These are phyloP conservation scores for Hirtodrosophila duncani DNA, from an alignment of 2,888 invertebrate genomes.

Conservation along the genomic window DNA sequence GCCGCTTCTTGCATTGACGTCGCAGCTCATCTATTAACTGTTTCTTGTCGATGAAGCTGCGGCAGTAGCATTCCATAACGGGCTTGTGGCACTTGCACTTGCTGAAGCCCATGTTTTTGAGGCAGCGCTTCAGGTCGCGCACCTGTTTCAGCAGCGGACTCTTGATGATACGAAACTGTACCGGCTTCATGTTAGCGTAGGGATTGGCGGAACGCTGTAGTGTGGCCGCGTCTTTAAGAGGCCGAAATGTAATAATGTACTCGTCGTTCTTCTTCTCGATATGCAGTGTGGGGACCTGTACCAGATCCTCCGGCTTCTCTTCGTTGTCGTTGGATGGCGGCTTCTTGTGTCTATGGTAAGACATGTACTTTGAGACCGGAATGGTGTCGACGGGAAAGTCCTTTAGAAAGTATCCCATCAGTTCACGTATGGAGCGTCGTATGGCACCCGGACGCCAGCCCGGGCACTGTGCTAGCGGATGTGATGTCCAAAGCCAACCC, in stretches of 20 bases:
- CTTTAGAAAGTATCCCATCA: conserved; percentile 75
- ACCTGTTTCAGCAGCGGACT: conserved; percentile 79
- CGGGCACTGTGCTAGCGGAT: conserved; percentile 49
- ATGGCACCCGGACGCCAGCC: conserved; percentile 77
- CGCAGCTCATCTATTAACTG: conserved; percentile 79
- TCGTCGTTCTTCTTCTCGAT: conserved; percentile 83
- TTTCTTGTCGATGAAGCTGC: conserved; percentile 77
- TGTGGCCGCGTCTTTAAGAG: conserved; percentile 82
- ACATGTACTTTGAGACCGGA: conserved; percentile 67
- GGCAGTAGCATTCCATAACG: conserved; percentile 75
- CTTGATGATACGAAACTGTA: conserved; percentile 84
- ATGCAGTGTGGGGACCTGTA: conserved; percentile 81
- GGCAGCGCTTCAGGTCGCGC: conserved; percentile 80
- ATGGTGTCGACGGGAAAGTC: conserved; percentile 75
- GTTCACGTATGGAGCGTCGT: conserved; percentile 71
- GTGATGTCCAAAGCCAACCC: conserved; percentile 84
- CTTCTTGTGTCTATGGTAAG: conserved; percentile 44
- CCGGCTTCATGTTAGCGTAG: conserved; percentile 84
- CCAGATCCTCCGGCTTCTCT: conserved; percentile 40
- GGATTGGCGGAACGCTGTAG: conserved; percentile 82
- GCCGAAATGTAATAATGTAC: conserved; percentile 84
- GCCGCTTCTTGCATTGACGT: conserved; percentile 76
- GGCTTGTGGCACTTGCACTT: conserved; percentile 81
- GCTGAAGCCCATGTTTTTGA: conserved; percentile 80
- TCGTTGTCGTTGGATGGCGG: conserved; percentile 76